Evolutionary conservation across 1,140 invertebrate genomes (phyloP).

Genomic region (Achroia grisella): DNA sequence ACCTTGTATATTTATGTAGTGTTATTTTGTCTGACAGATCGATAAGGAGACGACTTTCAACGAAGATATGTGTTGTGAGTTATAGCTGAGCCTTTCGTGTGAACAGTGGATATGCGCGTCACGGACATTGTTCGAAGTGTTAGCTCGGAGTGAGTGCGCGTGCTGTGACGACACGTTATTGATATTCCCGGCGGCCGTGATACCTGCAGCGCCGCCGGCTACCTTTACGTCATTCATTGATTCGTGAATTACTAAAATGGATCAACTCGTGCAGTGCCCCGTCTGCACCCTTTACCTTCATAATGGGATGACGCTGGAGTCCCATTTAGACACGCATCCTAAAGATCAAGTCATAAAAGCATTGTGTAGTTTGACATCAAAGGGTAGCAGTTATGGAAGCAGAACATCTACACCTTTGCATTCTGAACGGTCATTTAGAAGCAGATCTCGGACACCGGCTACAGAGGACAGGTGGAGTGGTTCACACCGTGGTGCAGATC

Average conservation of each 20-base stretch:
- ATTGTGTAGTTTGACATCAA: conserved; percentile 68
- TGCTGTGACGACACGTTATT: conserved; percentile 30
- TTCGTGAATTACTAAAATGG: conserved; percentile 52
- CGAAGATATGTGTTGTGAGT: conserved; percentile 58
- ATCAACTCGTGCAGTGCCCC: conserved; percentile 79
- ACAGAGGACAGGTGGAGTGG: conserved; percentile 45
- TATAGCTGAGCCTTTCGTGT: conserved; percentile 39
- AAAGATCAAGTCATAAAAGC: conserved; percentile 91
- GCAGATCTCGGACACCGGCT: conserved; percentile 60
- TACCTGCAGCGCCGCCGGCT: background rate
- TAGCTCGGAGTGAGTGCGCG: conserved; percentile 38
- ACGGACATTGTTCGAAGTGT: conserved; percentile 37
- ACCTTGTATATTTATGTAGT: conserved; percentile 42
- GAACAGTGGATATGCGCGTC: conserved; percentile 55
- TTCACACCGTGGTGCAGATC: conserved; percentile 38
- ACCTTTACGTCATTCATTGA: conserved; percentile 9
- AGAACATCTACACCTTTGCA: conserved; percentile 53
- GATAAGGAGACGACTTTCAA: conserved; percentile 56
- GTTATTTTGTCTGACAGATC: conserved; percentile 66
- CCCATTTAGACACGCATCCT: conserved; percentile 87
- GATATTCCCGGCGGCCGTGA: conserved; percentile 18
- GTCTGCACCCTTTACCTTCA: conserved; percentile 88
- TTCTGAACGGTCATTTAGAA: conserved; percentile 62
- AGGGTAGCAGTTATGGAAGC: conserved; percentile 39
- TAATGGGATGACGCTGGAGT: conserved; percentile 85